These are phyloP conservation scores for Notothenia coriiceps DNA, from an alignment of 2,113 vertebrate genomes.

Conservation along the genomic window DNA sequence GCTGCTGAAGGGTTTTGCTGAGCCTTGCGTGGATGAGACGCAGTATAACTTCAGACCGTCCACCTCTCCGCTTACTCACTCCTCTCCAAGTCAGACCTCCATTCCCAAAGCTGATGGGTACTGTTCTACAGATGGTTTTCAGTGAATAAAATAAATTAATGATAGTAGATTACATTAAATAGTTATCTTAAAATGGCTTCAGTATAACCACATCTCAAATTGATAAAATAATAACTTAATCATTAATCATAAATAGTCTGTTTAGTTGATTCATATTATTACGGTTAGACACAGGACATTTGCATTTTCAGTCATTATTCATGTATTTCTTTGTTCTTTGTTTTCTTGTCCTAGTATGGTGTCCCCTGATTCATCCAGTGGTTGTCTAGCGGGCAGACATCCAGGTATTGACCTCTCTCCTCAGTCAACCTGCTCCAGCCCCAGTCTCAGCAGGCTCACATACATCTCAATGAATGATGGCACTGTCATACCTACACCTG, in stretches of 20 bases:
- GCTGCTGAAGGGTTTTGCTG: slow-evolving; percentile 52
- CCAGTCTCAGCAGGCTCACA: slow-evolving; percentile 89
- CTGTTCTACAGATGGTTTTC: neutral
- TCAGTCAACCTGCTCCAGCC: slow-evolving; percentile 82
- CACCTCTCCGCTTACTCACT: slow-evolving; percentile 93
- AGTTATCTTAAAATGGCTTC: neutral
- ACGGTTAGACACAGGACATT: neutral
- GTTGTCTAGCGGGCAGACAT: slow-evolving; percentile 57
- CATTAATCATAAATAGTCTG: neutral
- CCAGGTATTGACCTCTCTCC: slow-evolving; percentile 72
- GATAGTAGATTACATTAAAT: neutral
- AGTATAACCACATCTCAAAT: neutral
- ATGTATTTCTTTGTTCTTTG: neutral
- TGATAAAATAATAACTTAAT: neutral
- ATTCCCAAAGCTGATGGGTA: slow-evolving; percentile 79
- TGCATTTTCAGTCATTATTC: neutral
- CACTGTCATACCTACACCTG: slow-evolving; percentile 65
- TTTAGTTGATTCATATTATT: neutral
- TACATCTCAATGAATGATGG: slow-evolving; percentile 89
- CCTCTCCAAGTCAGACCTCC: slow-evolving; percentile 92
- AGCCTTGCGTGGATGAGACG: slow-evolving; percentile 79
- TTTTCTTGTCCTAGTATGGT: slow-evolving; percentile 53
- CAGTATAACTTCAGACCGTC: slow-evolving; percentile 91
- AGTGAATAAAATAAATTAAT: neutral
- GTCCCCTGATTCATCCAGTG: slow-evolving; percentile 58